A percentile compares a stretch with the other conserved stretches of the same genome.
Evolutionary conservation across 2,113 vertebrate genomes (phyloP).

Genomic region (Dromas ardeola): DNA sequence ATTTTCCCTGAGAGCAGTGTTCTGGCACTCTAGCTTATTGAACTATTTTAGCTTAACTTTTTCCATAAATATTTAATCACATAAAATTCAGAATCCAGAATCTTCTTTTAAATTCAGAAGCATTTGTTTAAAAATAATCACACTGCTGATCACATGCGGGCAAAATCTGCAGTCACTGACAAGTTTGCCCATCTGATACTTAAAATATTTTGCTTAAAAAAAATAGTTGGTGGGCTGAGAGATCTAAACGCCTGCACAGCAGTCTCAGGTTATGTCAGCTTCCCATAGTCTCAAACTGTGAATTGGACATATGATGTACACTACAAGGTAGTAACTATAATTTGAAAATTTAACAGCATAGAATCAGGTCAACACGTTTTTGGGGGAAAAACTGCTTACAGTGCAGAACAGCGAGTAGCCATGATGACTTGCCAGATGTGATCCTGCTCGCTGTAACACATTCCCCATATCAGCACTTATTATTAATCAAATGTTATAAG

Average conservation of each 20-base stretch:
- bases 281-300: not conserved
- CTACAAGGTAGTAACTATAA: not conserved
- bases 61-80: not conserved
- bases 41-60: not conserved
- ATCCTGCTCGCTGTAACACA: not conserved
- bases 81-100: not conserved
- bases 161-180: not conserved
- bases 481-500: slow-evolving; percentile 50
- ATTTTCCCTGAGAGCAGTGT: not conserved
- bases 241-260: not conserved
- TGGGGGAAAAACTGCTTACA: not conserved
- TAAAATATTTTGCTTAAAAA: not conserved
- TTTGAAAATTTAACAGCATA: not conserved
- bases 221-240: not conserved
- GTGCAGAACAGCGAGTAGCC: not conserved
- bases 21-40: not conserved
- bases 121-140: not conserved
- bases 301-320: not conserved
- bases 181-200: not conserved
- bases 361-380: not conserved
- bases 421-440: slow-evolving; percentile 25
- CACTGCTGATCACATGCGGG: not conserved
- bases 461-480: slow-evolving; percentile 31
- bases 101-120: not conserved
- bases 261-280: not conserved